Evolutionary conservation across 2,797 vertebrate species (phyloP).

Genomic region (Peromyscus aztecus): DNA sequence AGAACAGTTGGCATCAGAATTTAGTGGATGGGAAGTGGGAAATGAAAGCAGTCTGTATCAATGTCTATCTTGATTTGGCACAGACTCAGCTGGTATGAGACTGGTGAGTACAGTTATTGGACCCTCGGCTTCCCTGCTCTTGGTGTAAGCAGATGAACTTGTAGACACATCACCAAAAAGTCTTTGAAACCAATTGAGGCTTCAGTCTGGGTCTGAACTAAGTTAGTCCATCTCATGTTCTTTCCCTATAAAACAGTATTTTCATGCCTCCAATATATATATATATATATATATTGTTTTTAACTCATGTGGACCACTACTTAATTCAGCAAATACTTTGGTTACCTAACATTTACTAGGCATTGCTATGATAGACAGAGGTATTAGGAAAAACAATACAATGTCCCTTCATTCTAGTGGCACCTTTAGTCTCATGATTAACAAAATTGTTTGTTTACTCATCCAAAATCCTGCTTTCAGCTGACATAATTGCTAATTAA

Average conservation of each 20-base stretch:
- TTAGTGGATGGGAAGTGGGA: constrained; percentile 25
- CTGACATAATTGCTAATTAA: background rate
- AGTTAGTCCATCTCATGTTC: background rate
- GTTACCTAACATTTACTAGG: background rate
- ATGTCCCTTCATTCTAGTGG: background rate
- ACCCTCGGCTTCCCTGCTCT: background rate
- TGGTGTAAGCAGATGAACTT: background rate
- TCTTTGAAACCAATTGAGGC: background rate
- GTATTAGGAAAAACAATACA: background rate
- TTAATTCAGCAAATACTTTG: background rate
- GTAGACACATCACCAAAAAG: background rate
- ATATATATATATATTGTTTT: background rate
- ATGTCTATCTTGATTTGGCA: background rate
- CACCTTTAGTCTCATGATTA: constrained; percentile 40
- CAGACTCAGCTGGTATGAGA: background rate
- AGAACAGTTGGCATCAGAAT: constrained; percentile 9
- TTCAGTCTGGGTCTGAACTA: background rate
- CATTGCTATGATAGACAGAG: background rate
- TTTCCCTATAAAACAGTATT: background rate
- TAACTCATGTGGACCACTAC: background rate
- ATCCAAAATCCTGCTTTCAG: background rate
- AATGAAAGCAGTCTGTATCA: background rate
- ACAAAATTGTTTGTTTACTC: background rate
- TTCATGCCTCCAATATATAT: background rate
- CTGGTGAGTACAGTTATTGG: background rate